Evolutionary conservation across 2,888 invertebrate species (phyloP).

Genomic region (Hesperia comma): DNA sequence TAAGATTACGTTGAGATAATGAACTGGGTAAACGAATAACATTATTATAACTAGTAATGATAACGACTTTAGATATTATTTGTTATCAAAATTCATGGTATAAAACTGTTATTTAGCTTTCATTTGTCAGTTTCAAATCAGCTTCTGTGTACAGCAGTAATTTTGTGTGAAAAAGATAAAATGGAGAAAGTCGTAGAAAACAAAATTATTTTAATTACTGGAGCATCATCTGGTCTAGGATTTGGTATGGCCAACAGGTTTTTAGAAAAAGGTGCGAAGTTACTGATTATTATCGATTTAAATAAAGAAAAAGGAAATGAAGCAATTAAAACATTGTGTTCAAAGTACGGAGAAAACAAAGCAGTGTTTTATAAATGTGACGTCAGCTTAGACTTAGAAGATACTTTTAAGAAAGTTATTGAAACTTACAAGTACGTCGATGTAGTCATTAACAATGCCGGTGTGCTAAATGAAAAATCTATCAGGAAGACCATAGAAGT

Average conservation of each 20-base stretch:
- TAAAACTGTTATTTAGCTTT: not conserved
- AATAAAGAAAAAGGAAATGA: constrained; percentile 60
- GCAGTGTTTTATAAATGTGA: constrained; percentile 66
- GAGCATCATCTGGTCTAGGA: constrained; percentile 77
- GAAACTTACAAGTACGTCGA: constrained; percentile 56
- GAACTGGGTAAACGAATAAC: no score
- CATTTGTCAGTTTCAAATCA: not conserved
- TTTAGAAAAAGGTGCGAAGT: constrained; percentile 57
- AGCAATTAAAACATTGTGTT: constrained; percentile 57
- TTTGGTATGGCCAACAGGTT: constrained; percentile 65
- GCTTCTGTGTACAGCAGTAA: no score
- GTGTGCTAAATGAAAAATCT: constrained; percentile 45
- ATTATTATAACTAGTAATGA: no score
- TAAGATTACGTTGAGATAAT: no score
- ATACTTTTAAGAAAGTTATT: constrained; percentile 54
- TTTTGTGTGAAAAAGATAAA: not conserved
- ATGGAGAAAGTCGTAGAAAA: constrained; percentile 41
- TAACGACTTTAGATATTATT: no score
- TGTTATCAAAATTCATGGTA: no score
- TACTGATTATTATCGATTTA: constrained; percentile 53
- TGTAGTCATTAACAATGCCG: constrained; percentile 60
- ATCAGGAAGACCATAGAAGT: constrained; percentile 43
- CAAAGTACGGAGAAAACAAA: constrained; percentile 61
- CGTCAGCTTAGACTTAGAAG: constrained; percentile 64
- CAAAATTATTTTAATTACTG: constrained; percentile 61